These are phyloP conservation scores for Crotophaga sulcirostris DNA, from an alignment of 2,113 vertebrate genomes.

Conservation along the genomic window DNA sequence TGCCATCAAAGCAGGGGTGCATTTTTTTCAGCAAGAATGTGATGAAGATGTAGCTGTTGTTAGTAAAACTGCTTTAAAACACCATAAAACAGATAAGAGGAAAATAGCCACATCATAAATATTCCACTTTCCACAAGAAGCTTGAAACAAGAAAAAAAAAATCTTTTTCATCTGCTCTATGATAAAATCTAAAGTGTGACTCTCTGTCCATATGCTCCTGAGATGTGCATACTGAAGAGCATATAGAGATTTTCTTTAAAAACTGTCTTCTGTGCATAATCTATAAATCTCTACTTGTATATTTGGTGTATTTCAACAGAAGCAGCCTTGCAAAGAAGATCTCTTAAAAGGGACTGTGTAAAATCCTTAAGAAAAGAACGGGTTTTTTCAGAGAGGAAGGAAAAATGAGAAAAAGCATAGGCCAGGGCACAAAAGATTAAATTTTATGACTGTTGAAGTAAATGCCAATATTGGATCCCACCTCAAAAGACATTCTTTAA, in stretches of 20 bases:
- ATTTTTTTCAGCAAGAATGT: not conserved
- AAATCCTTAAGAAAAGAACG: not conserved
- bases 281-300: constrained; percentile 1
- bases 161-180: not conserved
- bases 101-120: not conserved
- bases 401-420: not conserved
- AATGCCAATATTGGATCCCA: not conserved
- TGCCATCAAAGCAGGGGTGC: not conserved
- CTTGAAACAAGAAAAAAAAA: not conserved
- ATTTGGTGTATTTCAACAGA: not conserved
- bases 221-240: not conserved
- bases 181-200: constrained; percentile 13
- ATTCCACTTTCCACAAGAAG: not conserved
- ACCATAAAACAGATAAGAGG: not conserved
- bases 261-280: not conserved
- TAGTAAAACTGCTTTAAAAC: not conserved
- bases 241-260: not conserved
- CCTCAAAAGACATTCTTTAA: not conserved
- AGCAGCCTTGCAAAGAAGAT: not conserved
- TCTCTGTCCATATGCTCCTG: constrained; percentile 7
- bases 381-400: not conserved
- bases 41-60: not conserved
- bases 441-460: not conserved
- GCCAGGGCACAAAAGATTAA: not conserved
- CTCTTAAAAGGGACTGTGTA: accelerated